These are phyloP conservation scores for Dioctria linearis DNA, from an alignment of 2,888 invertebrate species.

Conservation along the genomic window DNA sequence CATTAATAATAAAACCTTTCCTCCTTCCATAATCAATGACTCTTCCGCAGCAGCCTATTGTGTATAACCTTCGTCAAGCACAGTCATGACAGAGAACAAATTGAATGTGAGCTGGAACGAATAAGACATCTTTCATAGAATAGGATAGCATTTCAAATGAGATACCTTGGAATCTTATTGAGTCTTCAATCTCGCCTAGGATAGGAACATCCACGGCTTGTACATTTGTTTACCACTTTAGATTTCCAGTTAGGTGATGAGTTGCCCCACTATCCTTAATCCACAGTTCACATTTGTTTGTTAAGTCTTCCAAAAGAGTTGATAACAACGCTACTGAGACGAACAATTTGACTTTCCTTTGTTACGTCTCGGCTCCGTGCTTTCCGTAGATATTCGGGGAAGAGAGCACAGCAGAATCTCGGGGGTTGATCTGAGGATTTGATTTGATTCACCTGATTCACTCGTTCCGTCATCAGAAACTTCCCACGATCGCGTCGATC, in stretches of 20 bases:
- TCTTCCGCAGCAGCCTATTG: too few species aligned
- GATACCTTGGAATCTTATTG: background rate
- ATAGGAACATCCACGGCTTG: background rate
- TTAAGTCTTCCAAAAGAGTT: background rate
- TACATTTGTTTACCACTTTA: background rate
- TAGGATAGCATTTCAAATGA: background rate
- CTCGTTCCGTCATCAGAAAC: too few species aligned
- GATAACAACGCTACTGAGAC: background rate
- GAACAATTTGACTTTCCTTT: background rate
- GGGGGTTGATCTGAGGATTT: too few species aligned
- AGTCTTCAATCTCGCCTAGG: background rate
- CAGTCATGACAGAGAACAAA: background rate
- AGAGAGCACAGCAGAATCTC: too few species aligned
- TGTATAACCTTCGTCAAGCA: too few species aligned
- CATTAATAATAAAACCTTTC: too few species aligned
- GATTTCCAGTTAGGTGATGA: background rate
- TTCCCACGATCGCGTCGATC: too few species aligned
- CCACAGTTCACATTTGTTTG: background rate
- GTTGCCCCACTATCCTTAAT: background rate
- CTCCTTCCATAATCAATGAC: too few species aligned
- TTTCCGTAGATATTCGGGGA: too few species aligned
- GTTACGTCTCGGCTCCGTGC: too few species aligned
- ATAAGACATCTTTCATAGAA: background rate
- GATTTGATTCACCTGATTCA: too few species aligned
- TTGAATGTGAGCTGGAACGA: background rate